Evolutionary conservation across 2,113 vertebrate genomes (phyloP), one percentile per base, ranked within the genome.

Genomic region (Oplegnathus fasciatus): DNA sequence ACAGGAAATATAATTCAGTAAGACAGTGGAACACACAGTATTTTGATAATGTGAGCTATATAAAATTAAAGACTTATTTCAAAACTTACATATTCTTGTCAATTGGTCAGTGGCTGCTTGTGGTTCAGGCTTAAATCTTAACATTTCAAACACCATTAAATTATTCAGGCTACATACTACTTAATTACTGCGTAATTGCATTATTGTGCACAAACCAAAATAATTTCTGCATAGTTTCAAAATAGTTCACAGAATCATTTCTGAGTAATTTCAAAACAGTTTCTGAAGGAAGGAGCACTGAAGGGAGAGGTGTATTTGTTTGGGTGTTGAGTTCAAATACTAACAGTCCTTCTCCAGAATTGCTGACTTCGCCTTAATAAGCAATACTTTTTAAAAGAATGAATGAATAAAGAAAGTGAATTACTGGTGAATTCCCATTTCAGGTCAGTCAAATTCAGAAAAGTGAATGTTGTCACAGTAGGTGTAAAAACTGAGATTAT

Each of bases 401-500:
- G 4, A 62, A 28, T 15, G 5, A 32, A 55, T 17, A 46, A 68
- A 22, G 5, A 6, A 72, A 64, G 5, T 2, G 1, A 24, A 20
- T 18, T 60, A 18, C 10, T 1, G 6, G 37, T 50, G 2, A 68
- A 14, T 70, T 79, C 46, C 24, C 18, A 71, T 42, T 74, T 34
- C 37, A 64, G 15, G 6, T 58, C 5, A 28, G 34, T 61, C 52
- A 14, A n/a, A 67, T 60, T 64, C 14, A 68, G 44, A 65, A 32
- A 24, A 15, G 24, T 26, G 73, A 77, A 80, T 73, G 55, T 65
- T 68, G 78, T 80, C n/a, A n/a, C n/a, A n/a, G n/a, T 57, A 3
- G 28, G 18, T 71, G 46, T 71, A 60, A 83, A 83, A 46, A 80
- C 62, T 65, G 55, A 72, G 44, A 74, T 85, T 68, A 74, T 75